phyloP scores from a whole-genome alignment of 2,888 invertebrate species.

The Nemoura dubitans region DNA sequence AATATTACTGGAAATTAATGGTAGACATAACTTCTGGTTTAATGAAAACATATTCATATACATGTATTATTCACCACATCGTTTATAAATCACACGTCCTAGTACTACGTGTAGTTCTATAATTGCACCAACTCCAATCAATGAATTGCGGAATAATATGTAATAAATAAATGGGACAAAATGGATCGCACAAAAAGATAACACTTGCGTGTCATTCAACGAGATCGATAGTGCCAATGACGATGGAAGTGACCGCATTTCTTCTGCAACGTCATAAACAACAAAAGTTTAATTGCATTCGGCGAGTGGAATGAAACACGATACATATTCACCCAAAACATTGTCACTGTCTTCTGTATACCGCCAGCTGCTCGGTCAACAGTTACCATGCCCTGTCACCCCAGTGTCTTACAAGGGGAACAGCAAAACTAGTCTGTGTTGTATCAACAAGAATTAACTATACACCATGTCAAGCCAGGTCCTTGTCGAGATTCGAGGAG shows the following conservation, averaged over 20 bases:
- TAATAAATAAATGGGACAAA: not conserved
- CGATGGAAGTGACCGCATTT: not conserved
- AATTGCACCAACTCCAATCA: conserved; percentile 12
- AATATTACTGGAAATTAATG: conserved; percentile 12
- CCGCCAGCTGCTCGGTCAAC: not conserved
- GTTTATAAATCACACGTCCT: not conserved
- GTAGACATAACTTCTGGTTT: conserved; percentile 12
- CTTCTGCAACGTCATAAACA: not conserved
- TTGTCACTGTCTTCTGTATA: not conserved
- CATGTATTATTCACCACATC: conserved; percentile 12
- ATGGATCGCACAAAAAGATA: not conserved
- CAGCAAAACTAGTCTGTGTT: conserved; percentile 4
- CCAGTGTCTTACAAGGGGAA: not conserved
- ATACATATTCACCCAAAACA: not conserved
- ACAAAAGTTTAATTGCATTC: not conserved
- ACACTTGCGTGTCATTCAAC: not conserved
- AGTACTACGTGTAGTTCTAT: not conserved
- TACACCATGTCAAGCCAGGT: not conserved
- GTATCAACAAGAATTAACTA: conserved; percentile 7
- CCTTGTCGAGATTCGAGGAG: not conserved
- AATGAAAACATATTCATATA: conserved; percentile 7
- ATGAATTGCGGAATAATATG: not conserved
- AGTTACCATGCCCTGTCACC: not conserved
- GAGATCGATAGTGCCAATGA: not conserved
- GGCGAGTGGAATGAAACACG: not conserved